A percentile compares a stretch with the other conserved stretches of the same genome.
phyloP scores from a whole-genome alignment of 2,797 vertebrate species.

The Sebastes wilsoni region DNA sequence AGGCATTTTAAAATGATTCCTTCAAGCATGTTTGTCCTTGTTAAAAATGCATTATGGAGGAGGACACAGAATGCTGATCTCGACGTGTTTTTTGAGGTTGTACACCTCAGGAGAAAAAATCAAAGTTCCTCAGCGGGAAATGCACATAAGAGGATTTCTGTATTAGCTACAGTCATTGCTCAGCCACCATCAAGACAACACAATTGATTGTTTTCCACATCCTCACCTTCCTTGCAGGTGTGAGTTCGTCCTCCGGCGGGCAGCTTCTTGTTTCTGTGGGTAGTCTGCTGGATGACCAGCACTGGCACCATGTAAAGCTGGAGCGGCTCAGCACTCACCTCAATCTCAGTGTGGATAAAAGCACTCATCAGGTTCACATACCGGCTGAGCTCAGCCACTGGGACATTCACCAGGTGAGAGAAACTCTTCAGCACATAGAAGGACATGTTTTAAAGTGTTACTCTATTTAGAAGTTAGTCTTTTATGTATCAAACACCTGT shows the following conservation, averaged over 20 bases:
- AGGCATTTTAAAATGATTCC: neutral
- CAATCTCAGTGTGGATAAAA: slow-evolving; percentile 92
- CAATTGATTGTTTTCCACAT: neutral
- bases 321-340: slow-evolving; percentile 91
- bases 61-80: neutral
- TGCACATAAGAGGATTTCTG: slow-evolving; percentile 1
- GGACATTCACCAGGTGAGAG: slow-evolving; percentile 90
- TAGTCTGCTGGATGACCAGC: slow-evolving; percentile 94
- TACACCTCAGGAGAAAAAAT: neutral
- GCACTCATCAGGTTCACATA: slow-evolving; percentile 87
- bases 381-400: slow-evolving; percentile 87
- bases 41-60: slow-evolving; percentile 28
- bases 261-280: slow-evolving; percentile 86
- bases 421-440: neutral
- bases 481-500: neutral
- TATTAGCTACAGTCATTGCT: neutral
- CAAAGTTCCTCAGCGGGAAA: neutral
- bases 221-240: slow-evolving; percentile 56
- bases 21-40: slow-evolving; percentile 26
- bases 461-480: neutral
- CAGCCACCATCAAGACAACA: neutral
- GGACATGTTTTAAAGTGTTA: neutral
- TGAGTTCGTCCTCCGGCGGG: slow-evolving; percentile 66
- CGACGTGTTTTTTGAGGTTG: neutral
- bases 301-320: slow-evolving; percentile 93